Percentiles rank a stretch among this genome's conserved stretches.
phyloP scores from a whole-genome alignment of 23 tunicate genomes.

The Phallusia fumigata region DNA sequence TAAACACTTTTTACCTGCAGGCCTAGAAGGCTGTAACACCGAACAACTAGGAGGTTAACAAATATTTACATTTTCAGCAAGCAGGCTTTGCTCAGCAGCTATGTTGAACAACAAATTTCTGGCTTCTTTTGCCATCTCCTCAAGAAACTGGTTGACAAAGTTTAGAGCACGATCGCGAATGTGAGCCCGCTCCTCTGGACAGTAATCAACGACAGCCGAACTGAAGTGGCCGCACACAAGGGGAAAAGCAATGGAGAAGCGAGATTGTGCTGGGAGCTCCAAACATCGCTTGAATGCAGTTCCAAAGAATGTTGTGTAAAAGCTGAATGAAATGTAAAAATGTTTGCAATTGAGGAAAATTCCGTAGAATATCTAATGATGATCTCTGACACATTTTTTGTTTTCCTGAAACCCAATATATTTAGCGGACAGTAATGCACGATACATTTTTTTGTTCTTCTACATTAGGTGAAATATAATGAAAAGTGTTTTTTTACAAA shows the following conservation, averaged over 20 bases:
- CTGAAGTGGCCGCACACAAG: slow-evolving; percentile 84
- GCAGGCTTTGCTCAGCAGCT: slow-evolving; percentile 68
- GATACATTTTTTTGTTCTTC: background rate
- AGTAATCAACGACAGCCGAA: slow-evolving; percentile 70
- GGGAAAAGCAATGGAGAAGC: slow-evolving; percentile 80
- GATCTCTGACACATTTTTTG: too few species aligned
- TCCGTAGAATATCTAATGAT: too few species aligned
- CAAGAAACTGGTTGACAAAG: slow-evolving; percentile 82
- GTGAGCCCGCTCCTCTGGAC: slow-evolving; percentile 91
- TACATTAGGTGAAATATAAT: too few species aligned
- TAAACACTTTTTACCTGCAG: too few species aligned
- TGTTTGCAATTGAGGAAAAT: too few species aligned
- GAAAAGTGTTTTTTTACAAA: too few species aligned
- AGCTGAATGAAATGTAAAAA: slow-evolving; percentile 30
- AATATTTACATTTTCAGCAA: slow-evolving; percentile 42
- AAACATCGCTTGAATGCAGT: slow-evolving; percentile 83
- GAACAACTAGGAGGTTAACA: too few species aligned
- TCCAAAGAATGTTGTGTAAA: slow-evolving; percentile 60
- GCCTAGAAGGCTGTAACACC: too few species aligned
- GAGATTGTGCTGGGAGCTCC: slow-evolving; percentile 69
- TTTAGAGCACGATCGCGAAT: slow-evolving; percentile 73
- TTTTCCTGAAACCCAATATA: background rate
- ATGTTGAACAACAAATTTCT: slow-evolving; percentile 74
- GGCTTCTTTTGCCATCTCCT: slow-evolving; percentile 92
- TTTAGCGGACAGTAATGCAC: background rate